Base-by-base conservation (phyloP, 2,888 invertebrate species). In the Cyclophora punctaria region DNA sequence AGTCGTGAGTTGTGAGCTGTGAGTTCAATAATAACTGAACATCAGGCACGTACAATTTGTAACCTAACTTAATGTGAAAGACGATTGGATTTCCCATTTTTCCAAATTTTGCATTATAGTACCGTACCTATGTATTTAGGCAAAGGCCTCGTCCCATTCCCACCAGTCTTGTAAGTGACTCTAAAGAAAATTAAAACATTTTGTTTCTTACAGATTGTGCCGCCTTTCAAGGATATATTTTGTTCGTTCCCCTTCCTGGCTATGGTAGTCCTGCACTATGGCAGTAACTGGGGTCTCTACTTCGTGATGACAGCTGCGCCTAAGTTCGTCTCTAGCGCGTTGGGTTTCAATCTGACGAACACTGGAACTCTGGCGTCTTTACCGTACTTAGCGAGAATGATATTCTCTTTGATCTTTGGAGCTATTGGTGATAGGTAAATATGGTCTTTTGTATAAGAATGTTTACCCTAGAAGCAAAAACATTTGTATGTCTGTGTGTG, bases 291-390 rank as follows among this genome's bases (percentile, higher is more conserved):
- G 92, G 93, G 95, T 0, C 67, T 95, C 3, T 94, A 93, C 78
- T 93, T 95, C 75, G 89, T 93, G 49, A 90, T 94, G 79, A 94
- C 93, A 0, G 92, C 93, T 0, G 93, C 94, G 7, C 94, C 94
- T 2, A 92, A 93, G 66, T 95, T 92, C 74, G 89, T 94, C 63
- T 92, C 93, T 41, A 92, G 93, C 60, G 91, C 93, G 0, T 80
- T 95, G 5, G 93, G 93, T 6, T 94, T 93, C 69, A 90, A 93
- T 67, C 75, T 95, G 5, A 90, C 92, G 0, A 91, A 93, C 7
- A 93, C 94, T 0, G 94, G 94, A 35, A 83, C 92, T 0, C 78
- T 94, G 3, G 90, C 94, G 0, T 91, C 93, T 3, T 68, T 94
- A 50, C 95, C 94, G 0, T 94, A 94, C 74, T 83, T 93, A 37